phyloP scores from a whole-genome alignment of 2,888 invertebrate species.

The Leptinotarsa juncta region DNA sequence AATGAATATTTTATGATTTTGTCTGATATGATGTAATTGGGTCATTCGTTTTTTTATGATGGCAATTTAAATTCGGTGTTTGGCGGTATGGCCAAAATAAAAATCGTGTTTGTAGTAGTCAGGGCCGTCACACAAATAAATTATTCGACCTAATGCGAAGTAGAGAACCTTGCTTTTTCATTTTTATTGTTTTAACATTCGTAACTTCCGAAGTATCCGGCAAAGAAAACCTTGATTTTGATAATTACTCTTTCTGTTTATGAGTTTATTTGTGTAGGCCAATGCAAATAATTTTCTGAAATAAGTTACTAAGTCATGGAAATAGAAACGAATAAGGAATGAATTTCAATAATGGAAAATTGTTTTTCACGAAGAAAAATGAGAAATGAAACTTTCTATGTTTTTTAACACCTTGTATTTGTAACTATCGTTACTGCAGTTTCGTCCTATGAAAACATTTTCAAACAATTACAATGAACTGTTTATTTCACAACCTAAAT shows the following conservation, averaged over 20 bases:
- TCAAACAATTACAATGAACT: too few species aligned
- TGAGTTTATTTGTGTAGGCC: too few species aligned
- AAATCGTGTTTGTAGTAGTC: neutral
- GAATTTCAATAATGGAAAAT: too few species aligned
- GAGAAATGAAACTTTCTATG: too few species aligned
- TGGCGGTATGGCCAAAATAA: conserved; percentile 11
- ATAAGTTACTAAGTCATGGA: too few species aligned
- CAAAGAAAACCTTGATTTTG: neutral
- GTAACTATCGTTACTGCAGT: too few species aligned
- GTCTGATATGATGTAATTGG: conserved; percentile 14
- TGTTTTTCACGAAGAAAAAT: too few species aligned
- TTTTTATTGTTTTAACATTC: neutral
- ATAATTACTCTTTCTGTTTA: neutral
- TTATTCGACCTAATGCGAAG: neutral
- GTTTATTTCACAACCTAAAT: too few species aligned
- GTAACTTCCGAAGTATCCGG: neutral
- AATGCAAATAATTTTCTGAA: too few species aligned
- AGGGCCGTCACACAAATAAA: neutral
- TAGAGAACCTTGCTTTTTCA: neutral
- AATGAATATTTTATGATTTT: neutral
- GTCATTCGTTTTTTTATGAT: conserved; percentile 4
- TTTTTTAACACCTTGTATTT: too few species aligned
- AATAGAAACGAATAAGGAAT: too few species aligned
- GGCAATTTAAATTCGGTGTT: neutral
- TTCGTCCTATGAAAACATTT: too few species aligned